A percentile compares a stretch with the other conserved stretches of the same genome.
Evolutionary conservation across 2,888 invertebrate species (phyloP).

Genomic region (Cacoxenus indagator): DNA sequence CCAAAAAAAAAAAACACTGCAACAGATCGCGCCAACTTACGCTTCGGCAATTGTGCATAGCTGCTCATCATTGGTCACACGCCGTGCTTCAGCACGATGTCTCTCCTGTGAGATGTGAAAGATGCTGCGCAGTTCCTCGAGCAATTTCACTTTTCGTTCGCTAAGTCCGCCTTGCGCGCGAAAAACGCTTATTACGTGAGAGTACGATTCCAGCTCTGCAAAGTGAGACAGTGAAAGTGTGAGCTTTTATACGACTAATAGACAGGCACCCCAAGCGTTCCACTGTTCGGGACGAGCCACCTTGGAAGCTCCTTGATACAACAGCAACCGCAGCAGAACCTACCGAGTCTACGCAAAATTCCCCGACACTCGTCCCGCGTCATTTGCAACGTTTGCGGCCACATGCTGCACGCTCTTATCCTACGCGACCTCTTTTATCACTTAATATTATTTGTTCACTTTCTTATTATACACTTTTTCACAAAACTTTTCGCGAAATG

Average conservation of each 20-base stretch:
- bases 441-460: conserved; percentile 48
- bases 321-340: conserved; percentile 46
- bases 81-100: conserved; percentile 91
- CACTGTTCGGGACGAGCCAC: not conserved
- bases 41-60: conserved; percentile 89
- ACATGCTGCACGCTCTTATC: conserved; percentile 58
- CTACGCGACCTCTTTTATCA: conserved; percentile 43
- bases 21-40: conserved; percentile 80
- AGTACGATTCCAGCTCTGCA: conserved; percentile 92
- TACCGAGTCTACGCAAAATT: conserved; percentile 88
- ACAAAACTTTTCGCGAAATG: conserved; percentile 50
- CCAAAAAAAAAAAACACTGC: conserved; percentile 31
- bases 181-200: conserved; percentile 89
- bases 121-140: conserved; percentile 85
- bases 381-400: conserved; percentile 75
- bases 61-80: conserved; percentile 93
- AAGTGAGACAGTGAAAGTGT: conserved; percentile 27
- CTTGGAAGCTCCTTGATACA: conserved; percentile 22
- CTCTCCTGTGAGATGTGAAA: conserved; percentile 91
- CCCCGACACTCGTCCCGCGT: conserved; percentile 91
- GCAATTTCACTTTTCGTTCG: conserved; percentile 85
- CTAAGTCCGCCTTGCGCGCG: conserved; percentile 92
- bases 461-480: conserved; percentile 42
- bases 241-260: not conserved
- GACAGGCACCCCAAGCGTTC: not conserved